Conservation (phyloP, 2,888 invertebrate genomes). For the Hyppa rectilinea region DNA sequence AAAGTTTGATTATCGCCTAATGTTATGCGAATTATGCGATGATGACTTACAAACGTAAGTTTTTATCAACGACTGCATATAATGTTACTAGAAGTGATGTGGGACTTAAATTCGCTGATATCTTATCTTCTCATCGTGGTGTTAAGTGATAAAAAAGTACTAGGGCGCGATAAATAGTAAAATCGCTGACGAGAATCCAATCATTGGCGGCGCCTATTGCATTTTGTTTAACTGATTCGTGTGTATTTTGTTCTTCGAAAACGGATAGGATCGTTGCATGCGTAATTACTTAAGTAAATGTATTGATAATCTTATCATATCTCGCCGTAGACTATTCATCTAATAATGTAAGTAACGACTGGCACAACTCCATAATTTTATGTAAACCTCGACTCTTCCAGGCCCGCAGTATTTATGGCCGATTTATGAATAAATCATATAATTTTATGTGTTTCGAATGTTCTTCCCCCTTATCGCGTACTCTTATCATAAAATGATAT, state of each 20-base stretch:
- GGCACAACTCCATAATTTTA: constrained; percentile 33
- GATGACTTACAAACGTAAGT: constrained; percentile 44
- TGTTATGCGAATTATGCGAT: constrained; percentile 44
- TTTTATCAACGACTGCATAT: constrained; percentile 30
- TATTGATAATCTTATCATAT: constrained; percentile 32
- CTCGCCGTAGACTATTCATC: constrained; percentile 16
- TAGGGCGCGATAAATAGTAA: constrained; percentile 25
- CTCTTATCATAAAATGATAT: constrained; percentile 56
- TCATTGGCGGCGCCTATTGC: constrained; percentile 34
- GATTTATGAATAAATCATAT: constrained; percentile 58
- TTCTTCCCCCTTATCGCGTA: constrained; percentile 49
- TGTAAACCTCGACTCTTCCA: constrained; percentile 34
- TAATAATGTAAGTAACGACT: constrained; percentile 20
- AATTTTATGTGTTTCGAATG: constrained; percentile 52
- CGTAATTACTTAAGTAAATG: constrained; percentile 43
- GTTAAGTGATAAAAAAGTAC: constrained; percentile 36
- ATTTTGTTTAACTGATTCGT: constrained; percentile 26
- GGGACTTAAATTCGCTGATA: constrained; percentile 35
- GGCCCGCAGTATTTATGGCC: constrained; percentile 29
- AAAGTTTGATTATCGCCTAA: constrained; percentile 52
- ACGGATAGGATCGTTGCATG: constrained; percentile 32
- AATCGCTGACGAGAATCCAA: constrained; percentile 22
- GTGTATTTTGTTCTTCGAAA: constrained; percentile 20
- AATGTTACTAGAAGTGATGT: constrained; percentile 24
- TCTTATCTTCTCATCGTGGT: constrained; percentile 37